A percentile compares a stretch with the other conserved stretches of the same genome.
These are phyloP conservation scores for Beaufortia kweichowensis DNA, from an alignment of 2,113 vertebrate species.

Conservation along the genomic window DNA sequence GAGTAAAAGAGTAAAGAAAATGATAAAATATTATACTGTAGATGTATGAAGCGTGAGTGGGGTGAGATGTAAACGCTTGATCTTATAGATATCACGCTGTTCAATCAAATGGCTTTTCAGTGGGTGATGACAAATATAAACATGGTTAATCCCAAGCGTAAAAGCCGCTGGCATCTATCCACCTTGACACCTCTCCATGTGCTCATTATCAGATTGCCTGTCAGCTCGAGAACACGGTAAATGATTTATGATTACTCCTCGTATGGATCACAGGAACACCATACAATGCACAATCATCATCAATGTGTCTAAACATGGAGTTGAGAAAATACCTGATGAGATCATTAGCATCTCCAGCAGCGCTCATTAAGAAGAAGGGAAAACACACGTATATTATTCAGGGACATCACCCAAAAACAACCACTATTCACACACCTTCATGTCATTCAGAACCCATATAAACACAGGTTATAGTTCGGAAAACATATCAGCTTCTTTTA, in stretches of 20 bases:
- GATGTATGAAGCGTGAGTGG: not conserved
- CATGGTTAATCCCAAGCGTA: not conserved
- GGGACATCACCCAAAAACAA: not conserved
- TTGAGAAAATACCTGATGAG: conserved; percentile 24
- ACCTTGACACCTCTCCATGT: not conserved
- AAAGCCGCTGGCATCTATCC: conserved; percentile 19
- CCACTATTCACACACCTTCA: too few relatives aligned
- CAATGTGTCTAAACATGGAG: conserved; percentile 16
- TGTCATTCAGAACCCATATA: too few relatives aligned
- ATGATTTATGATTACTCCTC: conserved; percentile 25
- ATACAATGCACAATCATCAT: not conserved
- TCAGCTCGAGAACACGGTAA: conserved; percentile 7
- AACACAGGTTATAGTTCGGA: too few relatives aligned
- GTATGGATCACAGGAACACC: conserved; percentile 8
- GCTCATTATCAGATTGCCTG: conserved; percentile 25
- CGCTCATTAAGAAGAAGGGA: conserved; percentile 6
- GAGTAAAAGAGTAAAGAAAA: not conserved
- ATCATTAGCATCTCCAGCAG: conserved; percentile 34
- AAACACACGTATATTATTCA: conserved; percentile 37
- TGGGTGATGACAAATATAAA: conserved; percentile 18
- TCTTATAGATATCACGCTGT: not conserved
- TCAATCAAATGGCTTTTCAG: not conserved
- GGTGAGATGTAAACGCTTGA: not conserved
- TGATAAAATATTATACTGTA: not conserved
- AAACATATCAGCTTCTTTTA: too few relatives aligned